Evolutionary conservation across 1,140 invertebrate species (phyloP).

Genomic region (Drosophila sp.): DNA sequence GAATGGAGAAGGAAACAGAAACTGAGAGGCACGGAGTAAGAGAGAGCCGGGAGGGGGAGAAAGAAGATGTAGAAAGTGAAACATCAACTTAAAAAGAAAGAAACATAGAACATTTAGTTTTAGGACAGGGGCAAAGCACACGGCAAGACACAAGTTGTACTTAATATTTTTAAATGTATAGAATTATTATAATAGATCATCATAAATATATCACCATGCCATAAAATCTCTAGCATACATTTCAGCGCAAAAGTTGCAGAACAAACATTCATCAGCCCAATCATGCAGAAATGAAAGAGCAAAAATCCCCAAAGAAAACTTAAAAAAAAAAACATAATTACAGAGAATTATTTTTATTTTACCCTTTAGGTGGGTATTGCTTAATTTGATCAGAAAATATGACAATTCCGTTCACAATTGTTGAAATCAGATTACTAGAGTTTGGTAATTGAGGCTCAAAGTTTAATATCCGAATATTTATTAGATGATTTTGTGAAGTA

Average conservation of each 20-base stretch:
- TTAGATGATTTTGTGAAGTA: too few relatives aligned
- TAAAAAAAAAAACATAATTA: constrained; percentile 3
- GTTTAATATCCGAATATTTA: too few relatives aligned
- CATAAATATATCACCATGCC: constrained; percentile 49
- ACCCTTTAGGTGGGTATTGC: background rate
- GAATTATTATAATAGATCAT: constrained; percentile 12
- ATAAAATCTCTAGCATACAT: constrained; percentile 4
- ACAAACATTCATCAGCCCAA: constrained; percentile 35
- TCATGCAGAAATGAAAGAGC: constrained; percentile 25
- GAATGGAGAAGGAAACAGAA: constrained; percentile 53
- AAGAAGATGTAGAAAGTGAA: constrained; percentile 30
- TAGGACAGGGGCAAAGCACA: constrained; percentile 36
- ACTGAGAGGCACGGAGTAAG: constrained; percentile 20
- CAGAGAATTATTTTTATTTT: background rate
- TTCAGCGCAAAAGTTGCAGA: constrained; percentile 22
- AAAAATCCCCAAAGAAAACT: background rate
- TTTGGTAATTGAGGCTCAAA: too few relatives aligned
- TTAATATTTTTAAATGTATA: constrained; percentile 2
- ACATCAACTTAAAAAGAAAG: constrained; percentile 40
- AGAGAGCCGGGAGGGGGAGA: constrained; percentile 27
- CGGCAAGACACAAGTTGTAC: constrained; percentile 58
- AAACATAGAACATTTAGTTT: constrained; percentile 25
- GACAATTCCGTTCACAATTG: too few relatives aligned
- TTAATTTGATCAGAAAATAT: too few relatives aligned
- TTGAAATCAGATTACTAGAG: too few relatives aligned